A percentile compares a stretch with the other conserved stretches of the same genome.
phyloP scores from a whole-genome alignment of 1,140 invertebrate species.

The Trypoxylus dichotomus region DNA sequence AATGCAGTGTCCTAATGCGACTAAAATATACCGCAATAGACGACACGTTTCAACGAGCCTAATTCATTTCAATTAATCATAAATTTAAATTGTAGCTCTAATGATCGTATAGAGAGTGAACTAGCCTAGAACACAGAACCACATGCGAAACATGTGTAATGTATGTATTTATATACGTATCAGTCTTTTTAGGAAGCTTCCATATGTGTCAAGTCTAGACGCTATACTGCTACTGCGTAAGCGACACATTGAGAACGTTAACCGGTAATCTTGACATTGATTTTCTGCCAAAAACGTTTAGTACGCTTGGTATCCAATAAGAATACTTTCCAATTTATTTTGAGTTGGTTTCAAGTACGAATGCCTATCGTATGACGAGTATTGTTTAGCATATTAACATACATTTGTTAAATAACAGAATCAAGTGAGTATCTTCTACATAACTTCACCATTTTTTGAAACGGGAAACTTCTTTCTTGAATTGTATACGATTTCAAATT shows the following conservation, averaged over 20 bases:
- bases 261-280: not conserved
- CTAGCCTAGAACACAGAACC: not conserved
- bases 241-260: not conserved
- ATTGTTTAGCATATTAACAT: not conserved
- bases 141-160: not conserved
- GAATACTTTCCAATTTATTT: not conserved
- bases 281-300: conserved; percentile 7
- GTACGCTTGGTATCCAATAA: not conserved
- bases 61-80: not conserved
- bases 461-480: no score
- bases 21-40: not conserved
- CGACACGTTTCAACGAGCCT: not conserved
- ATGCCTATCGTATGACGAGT: not conserved
- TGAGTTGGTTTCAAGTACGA: not conserved
- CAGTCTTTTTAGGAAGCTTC: not conserved
- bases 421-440: no score
- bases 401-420: no score
- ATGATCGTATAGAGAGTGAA: not conserved
- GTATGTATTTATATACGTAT: not conserved
- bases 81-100: not conserved
- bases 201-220: not conserved
- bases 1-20: not conserved
- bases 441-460: no score
- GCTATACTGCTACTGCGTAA: not conserved
- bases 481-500: no score